These are phyloP conservation scores for Pandemis corylana DNA, from an alignment of 2,888 invertebrate genomes.

Conservation along the genomic window DNA sequence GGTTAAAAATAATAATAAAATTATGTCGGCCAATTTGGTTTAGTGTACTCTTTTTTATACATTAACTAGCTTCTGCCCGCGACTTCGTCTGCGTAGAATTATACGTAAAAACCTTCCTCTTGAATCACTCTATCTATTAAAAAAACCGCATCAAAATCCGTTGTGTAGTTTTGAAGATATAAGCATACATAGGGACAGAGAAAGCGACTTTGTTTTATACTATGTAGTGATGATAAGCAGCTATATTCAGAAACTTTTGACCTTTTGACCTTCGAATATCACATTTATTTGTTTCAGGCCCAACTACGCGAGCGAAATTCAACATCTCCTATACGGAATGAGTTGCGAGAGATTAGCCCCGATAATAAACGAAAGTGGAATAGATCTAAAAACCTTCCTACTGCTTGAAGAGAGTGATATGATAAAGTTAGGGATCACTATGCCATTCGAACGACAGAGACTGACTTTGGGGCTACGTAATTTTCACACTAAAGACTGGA, in stretches of 20 bases:
- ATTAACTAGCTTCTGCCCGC: too few relatives aligned
- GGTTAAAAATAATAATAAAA: too few relatives aligned
- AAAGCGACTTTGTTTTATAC: too few relatives aligned
- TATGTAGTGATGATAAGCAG: too few relatives aligned
- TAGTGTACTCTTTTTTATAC: not conserved
- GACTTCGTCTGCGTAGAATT: too few relatives aligned
- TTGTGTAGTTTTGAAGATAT: too few relatives aligned
- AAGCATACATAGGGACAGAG: too few relatives aligned
- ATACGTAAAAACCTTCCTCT: too few relatives aligned
- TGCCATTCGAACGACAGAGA: constrained; percentile 85
- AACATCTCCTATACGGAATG: constrained; percentile 85
- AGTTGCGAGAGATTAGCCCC: constrained; percentile 80
- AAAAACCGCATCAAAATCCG: too few relatives aligned
- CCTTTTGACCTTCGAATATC: not conserved
- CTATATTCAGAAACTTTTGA: too few relatives aligned
- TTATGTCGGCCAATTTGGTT: too few relatives aligned
- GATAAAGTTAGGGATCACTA: constrained; percentile 81
- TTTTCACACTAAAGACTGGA: constrained; percentile 86
- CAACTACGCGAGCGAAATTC: constrained; percentile 81
- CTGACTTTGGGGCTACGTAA: constrained; percentile 81
- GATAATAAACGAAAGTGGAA: constrained; percentile 74
- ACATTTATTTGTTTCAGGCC: constrained; percentile 65
- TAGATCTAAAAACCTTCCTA: constrained; percentile 84
- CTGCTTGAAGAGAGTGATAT: constrained; percentile 85
- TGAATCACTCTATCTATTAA: too few relatives aligned